Base-by-base conservation (phyloP, 2,888 invertebrate genomes). In the Brassicogethes aeneus region DNA sequence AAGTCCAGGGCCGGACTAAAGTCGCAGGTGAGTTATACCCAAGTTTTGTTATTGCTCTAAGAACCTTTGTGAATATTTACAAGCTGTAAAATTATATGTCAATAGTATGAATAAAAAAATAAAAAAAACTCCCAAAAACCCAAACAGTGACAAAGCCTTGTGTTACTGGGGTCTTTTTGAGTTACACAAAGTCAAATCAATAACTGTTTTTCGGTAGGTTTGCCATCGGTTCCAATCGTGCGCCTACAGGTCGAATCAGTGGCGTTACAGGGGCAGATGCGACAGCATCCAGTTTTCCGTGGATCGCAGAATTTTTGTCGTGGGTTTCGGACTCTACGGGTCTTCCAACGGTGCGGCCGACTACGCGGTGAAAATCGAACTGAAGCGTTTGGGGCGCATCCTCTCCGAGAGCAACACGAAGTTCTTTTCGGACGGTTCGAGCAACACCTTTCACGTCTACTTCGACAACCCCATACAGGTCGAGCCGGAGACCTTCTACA, bases 261-360 rank as follows among this genome's bases (percentile, higher is more conserved):
- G 96, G 95, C 80, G 95, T 40, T 96, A 96, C 66, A 77, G 96
- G 53, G 95, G 95, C 1, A 79, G 95, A 39, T 94, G 94, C 65
- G 96, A 96, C 66, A 92, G 92, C 42, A 95, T 96, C 64, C 94
- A 95, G 64, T 96, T 96, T 70, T 90, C 89, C 51, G 94, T 94
- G 1, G 95, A 96, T 68, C 85, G 90, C 47, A 79, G 95, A 54
- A 92, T 96, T 60, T 96, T 95, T 64, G 87, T 96, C 38, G 91
- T 94, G 38, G 95, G 95, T 33, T 92, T 94, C 67, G 95, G 95
- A 14, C 71, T 96, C 3, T 96, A 95, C 63, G 96, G 96, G 41
- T 95, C 94, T 2, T 94, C 94, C 34, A 93, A 90, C 59, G 94
- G 94, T 43, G 91, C 93, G 34, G 91, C 94, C 12, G 93, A 94